A percentile compares a stretch with the other conserved stretches of the same genome.
phyloP scores from a whole-genome alignment of 2,113 vertebrate species.

The Lepisosteus oculatus region DNA sequence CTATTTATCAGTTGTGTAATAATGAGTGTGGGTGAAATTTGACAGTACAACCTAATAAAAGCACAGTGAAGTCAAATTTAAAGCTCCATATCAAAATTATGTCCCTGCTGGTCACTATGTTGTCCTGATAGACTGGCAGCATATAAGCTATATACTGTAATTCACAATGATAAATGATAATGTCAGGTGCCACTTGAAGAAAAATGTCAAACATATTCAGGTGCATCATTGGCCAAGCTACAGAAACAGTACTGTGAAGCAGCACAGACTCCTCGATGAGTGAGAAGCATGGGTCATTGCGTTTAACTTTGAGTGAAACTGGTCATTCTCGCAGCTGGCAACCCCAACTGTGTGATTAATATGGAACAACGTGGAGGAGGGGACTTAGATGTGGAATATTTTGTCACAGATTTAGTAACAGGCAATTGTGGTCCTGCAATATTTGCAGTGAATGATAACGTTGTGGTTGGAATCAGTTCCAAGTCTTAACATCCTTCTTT shows the following conservation, averaged over 20 bases:
- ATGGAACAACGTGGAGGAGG: neutral
- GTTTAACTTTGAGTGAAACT: neutral
- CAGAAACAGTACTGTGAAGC: neutral
- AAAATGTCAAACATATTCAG: constrained; percentile 2
- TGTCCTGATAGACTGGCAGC: neutral
- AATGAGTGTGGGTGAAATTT: neutral
- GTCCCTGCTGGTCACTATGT: neutral
- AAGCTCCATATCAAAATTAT: neutral
- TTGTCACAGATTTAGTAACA: too few species aligned
- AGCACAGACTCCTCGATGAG: neutral
- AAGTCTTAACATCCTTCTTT: too few species aligned
- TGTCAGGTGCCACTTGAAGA: neutral
- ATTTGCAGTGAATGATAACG: too few species aligned
- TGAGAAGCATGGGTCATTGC: neutral
- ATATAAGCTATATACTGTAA: neutral
- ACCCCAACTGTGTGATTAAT: neutral
- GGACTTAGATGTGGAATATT: too few species aligned
- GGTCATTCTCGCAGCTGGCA: neutral
- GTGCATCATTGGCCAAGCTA: neutral
- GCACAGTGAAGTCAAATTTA: neutral
- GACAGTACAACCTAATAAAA: neutral
- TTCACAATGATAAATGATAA: neutral
- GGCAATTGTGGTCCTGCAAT: too few species aligned
- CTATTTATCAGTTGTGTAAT: neutral
- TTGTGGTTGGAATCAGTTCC: too few species aligned